These are phyloP conservation scores for Dreissena rostriformis DNA, from an alignment of 1,140 invertebrate genomes.

Conservation along the genomic window DNA sequence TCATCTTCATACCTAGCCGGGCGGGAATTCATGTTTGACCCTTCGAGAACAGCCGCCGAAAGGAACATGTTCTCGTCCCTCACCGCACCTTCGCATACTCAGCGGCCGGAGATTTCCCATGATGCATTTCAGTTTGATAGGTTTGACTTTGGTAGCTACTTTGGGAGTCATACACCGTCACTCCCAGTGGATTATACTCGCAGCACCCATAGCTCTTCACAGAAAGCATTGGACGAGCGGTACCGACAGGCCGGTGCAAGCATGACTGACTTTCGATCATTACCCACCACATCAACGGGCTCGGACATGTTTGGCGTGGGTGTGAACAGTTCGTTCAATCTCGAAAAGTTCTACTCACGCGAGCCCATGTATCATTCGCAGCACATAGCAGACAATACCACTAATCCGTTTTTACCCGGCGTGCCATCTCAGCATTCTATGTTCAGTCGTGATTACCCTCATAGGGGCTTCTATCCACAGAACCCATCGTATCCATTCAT, in stretches of 20 bases:
- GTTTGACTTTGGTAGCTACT: conserved; percentile 76
- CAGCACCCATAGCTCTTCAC: conserved; percentile 65
- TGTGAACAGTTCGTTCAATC: conserved; percentile 75
- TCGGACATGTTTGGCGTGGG: conserved; percentile 76
- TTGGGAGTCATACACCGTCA: conserved; percentile 71
- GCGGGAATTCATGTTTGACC: conserved; percentile 78
- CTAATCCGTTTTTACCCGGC: conserved; percentile 74
- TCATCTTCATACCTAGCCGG: conserved; percentile 72
- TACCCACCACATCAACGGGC: conserved; percentile 71
- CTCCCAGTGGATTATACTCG: conserved; percentile 72
- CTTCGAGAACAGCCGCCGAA: conserved; percentile 71
- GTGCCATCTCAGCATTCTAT: conserved; percentile 74
- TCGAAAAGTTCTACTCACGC: conserved; percentile 75
- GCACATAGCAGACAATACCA: conserved; percentile 74
- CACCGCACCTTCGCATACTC: conserved; percentile 66
- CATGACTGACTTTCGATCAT: conserved; percentile 73
- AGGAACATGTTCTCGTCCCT: conserved; percentile 75
- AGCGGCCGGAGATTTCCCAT: conserved; percentile 71
- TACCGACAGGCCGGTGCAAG: conserved; percentile 73
- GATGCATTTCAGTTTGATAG: conserved; percentile 74
- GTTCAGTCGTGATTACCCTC: conserved; percentile 75
- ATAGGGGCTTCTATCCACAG: conserved; percentile 73
- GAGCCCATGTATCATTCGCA: conserved; percentile 75
- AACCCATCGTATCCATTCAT: conserved; percentile 75
- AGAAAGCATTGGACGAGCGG: conserved; percentile 77